Evolutionary conservation across 2,797 vertebrate species (phyloP), one percentile per base, ranked within the genome.

Genomic region (Esox lucius): DNA sequence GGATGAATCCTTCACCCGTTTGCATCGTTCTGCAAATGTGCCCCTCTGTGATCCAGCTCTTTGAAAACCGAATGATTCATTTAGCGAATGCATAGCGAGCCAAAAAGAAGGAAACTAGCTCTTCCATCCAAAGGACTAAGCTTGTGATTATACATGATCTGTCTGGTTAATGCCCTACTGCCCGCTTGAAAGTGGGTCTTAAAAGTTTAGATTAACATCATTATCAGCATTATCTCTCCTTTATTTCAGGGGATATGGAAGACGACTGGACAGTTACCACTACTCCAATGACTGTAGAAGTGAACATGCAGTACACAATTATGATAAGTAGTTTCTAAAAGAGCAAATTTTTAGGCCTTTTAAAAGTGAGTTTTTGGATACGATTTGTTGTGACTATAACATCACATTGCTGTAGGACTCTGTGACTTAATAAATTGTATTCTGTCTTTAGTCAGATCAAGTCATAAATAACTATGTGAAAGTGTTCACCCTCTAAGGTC

Each of bases 131-230:
- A 76, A 77, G 83, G 85, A 84, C 77, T 81, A 80, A 78, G 71
- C 74, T 73, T 73, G 68, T 77, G 77, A 89, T 85, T 89, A 85
- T 87, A 80, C 76, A 82, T 71, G 76, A 86, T 90, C 72, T 78
- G 77, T 87, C 17, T 75, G 75, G 75, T 81, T 87, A 90, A 90
- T 69, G 86, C 85, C 83, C 84, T 86, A 85, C 72, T 81, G 84
- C 75, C 83, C 88, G 81, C 84, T 84, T 88, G 88, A 87, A 87
- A 89, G 88, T 80, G 84, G 81, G 76, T 84, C 86, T 90, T 92
- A 85, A 90, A 89, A 85, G 78, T 88, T 88, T 87, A 81, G 75
- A 79, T 92, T 86, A 89, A 85, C 86, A 79, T 90, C 77, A 79
- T 76, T 51, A 79, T 92, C 86, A 89, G 85, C 86, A 78, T 90